Conservation (phyloP, 2,113 vertebrate species). For the Semnornis frantzii region DNA sequence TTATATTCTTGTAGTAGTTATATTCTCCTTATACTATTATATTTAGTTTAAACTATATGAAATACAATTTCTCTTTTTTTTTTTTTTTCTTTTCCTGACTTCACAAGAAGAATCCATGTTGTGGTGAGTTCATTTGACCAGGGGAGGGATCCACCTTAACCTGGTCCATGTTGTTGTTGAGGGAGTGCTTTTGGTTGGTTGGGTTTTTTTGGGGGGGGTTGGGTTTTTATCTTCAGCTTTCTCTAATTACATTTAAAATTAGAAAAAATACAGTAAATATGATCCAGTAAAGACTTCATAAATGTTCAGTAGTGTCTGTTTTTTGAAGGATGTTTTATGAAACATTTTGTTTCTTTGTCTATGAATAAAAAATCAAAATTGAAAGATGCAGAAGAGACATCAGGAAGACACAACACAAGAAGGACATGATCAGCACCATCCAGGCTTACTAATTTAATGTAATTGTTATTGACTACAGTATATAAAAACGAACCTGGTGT, state of each 20-base stretch:
- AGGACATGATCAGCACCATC: not conserved
- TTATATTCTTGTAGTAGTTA: no score
- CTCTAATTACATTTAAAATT: not conserved
- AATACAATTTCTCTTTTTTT: no score
- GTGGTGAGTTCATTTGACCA: no score
- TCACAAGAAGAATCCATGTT: no score
- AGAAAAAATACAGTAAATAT: not conserved
- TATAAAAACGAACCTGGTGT: not conserved
- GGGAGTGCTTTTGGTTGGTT: no score
- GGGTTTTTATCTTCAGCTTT: not conserved
- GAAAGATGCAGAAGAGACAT: not conserved
- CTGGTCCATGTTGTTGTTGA: no score
- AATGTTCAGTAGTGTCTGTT: not conserved
- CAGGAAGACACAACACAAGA: not conserved
- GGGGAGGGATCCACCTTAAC: no score
- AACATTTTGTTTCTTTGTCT: not conserved
- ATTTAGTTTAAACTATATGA: no score
- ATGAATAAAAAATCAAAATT: not conserved
- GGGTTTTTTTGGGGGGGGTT: no score
- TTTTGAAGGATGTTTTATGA: not conserved
- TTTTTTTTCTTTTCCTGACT: no score
- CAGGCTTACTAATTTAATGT: not conserved
- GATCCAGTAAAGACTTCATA: not conserved
- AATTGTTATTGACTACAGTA: not conserved
- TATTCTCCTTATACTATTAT: no score